These are phyloP conservation scores for Syrista parreyssii DNA, from an alignment of 2,888 invertebrate species.

Conservation along the genomic window DNA sequence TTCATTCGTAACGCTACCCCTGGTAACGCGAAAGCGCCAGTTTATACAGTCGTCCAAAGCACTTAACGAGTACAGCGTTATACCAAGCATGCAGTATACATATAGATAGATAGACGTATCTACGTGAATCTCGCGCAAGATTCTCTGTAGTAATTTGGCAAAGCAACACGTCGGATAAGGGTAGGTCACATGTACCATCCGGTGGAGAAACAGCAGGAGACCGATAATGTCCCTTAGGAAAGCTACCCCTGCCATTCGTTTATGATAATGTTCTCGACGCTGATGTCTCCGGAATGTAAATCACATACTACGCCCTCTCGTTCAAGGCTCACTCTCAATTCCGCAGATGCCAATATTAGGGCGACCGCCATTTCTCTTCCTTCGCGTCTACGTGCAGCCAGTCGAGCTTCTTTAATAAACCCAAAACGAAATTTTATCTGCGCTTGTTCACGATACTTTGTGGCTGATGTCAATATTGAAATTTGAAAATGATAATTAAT, in stretches of 20 bases:
- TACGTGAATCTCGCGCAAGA: background rate
- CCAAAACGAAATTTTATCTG: background rate
- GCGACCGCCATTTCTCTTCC: background rate
- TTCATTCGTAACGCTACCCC: background rate
- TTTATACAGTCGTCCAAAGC: background rate
- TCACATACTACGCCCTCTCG: conserved; percentile 25
- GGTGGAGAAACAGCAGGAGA: conserved; percentile 46
- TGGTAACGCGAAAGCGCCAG: background rate
- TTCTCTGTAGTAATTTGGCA: background rate
- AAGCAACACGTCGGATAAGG: background rate
- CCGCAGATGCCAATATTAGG: conserved; percentile 23
- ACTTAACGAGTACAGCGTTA: background rate
- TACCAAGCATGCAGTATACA: background rate
- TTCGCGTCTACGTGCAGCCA: background rate
- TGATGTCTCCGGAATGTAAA: conserved; percentile 50
- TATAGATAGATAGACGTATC: background rate
- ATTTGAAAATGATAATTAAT: background rate
- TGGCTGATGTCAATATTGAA: background rate
- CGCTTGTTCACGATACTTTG: background rate
- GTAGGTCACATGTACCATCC: background rate
- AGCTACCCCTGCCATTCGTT: conserved; percentile 40
- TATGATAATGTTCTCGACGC: conserved; percentile 47
- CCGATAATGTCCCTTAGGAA: conserved; percentile 46
- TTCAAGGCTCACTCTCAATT: conserved; percentile 10
- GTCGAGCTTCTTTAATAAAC: conserved; percentile 3